Percentiles rank a stretch among this genome's conserved stretches.
Evolutionary conservation across 2,888 invertebrate species (phyloP).

Genomic region (Melanostoma mellinum): DNA sequence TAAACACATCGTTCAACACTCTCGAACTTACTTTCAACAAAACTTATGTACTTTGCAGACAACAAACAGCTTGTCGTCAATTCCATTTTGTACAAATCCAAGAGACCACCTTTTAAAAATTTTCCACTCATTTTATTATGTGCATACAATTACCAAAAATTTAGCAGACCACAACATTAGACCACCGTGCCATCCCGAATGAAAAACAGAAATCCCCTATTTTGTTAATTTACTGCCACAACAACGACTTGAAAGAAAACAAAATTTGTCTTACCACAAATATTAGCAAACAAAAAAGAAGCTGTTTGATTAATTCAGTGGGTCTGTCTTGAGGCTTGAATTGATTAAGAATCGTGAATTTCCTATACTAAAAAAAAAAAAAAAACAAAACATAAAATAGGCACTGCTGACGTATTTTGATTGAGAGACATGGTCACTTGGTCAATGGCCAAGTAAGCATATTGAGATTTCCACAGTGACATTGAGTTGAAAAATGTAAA

Average conservation of each 20-base stretch:
- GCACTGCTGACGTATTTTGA: conserved; percentile 13
- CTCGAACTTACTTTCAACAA: too few species aligned
- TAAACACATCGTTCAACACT: neutral
- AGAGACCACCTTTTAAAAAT: neutral
- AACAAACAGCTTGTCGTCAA: neutral
- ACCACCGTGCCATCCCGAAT: neutral
- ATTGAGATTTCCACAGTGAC: conserved; percentile 4
- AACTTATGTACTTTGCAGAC: neutral
- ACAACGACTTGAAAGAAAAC: neutral
- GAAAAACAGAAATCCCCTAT: neutral
- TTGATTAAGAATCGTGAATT: neutral
- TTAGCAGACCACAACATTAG: neutral
- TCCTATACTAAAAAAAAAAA: too few species aligned
- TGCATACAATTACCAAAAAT: conserved; percentile 6
- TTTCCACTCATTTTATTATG: conserved; percentile 7
- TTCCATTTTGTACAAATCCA: neutral
- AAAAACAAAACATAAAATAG: neutral
- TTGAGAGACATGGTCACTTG: neutral
- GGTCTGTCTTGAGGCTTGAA: neutral
- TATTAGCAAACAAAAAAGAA: neutral
- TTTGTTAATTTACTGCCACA: neutral
- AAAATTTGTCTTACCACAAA: neutral
- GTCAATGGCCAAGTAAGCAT: conserved; percentile 5
- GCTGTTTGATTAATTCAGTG: neutral
- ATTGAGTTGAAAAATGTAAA: conserved; percentile 3